Evolutionary conservation across 2,888 invertebrate genomes (phyloP).

Genomic region (Papilio gigon): DNA sequence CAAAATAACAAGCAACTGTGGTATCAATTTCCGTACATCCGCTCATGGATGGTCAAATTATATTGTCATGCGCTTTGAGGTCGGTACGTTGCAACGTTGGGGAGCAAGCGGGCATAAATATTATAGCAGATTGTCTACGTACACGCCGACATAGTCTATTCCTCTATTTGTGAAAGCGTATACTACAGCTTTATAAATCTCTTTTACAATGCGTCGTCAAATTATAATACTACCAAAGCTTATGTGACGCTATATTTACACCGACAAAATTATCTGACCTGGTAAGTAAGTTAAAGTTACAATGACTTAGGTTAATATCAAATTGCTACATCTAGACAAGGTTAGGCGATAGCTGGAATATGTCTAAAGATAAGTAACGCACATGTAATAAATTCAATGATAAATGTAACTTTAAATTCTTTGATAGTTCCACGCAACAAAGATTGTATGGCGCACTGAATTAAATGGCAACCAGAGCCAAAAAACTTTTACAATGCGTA

Average conservation of each 20-base stretch:
- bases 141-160: conserved; percentile 28
- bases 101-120: conserved; percentile 26
- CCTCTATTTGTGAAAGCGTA: conserved; percentile 28
- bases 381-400: conserved; percentile 12
- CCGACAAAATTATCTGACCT: too few relatives aligned
- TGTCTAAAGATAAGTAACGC: neutral
- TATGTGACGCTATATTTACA: too few relatives aligned
- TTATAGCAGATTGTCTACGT: conserved; percentile 31
- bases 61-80: conserved; percentile 32
- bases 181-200: conserved; percentile 10
- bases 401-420: conserved; percentile 17
- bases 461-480: conserved; percentile 29
- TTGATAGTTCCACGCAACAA: conserved; percentile 15
- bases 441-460: neutral
- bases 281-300: too few relatives aligned
- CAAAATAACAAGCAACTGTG: conserved; percentile 10
- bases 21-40: conserved; percentile 13
- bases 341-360: too few relatives aligned
- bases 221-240: neutral
- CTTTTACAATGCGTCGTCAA: conserved; percentile 7
- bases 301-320: too few relatives aligned
- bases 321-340: too few relatives aligned
- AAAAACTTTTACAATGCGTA: conserved; percentile 28
- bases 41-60: conserved; percentile 18
- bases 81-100: conserved; percentile 22